Conservation (phyloP, 2,888 invertebrate species). For the Lepidochrysops patricia region DNA sequence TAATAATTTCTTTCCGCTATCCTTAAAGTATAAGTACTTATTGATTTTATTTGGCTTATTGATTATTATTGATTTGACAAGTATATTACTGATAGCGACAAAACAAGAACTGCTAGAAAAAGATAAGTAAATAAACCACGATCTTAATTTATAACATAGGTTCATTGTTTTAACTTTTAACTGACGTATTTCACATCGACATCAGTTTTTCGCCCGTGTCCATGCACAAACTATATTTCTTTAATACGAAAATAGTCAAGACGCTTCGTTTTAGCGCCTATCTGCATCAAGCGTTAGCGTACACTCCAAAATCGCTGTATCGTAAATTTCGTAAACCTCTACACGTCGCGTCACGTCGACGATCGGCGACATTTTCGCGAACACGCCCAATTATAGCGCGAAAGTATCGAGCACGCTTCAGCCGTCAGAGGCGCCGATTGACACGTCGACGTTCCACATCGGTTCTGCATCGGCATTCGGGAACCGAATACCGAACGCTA, state of each 20-base stretch:
- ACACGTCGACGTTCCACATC: slow-evolving; percentile 55
- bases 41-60: too few relatives aligned
- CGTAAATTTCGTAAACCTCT: background rate
- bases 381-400: slow-evolving; percentile 20
- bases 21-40: too few relatives aligned
- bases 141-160: too few relatives aligned
- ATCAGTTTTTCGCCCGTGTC: too few relatives aligned
- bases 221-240: too few relatives aligned
- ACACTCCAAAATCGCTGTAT: background rate
- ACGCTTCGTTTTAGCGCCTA: too few relatives aligned
- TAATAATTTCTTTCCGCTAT: background rate
- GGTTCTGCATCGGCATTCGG: slow-evolving; percentile 58
- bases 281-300: too few relatives aligned
- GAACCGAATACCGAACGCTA: slow-evolving; percentile 52
- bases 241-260: too few relatives aligned
- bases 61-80: too few relatives aligned
- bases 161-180: too few relatives aligned
- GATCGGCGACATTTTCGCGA: slow-evolving; percentile 3
- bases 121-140: too few relatives aligned
- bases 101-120: background rate
- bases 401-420: slow-evolving; percentile 18
- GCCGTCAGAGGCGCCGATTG: slow-evolving; percentile 43
- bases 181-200: too few relatives aligned
- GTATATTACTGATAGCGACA: background rate
- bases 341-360: background rate